Percentiles rank a stretch among this genome's conserved stretches.
Evolutionary conservation across 2,797 vertebrate species (phyloP).

Genomic region (Distichodus sexfasciatus): DNA sequence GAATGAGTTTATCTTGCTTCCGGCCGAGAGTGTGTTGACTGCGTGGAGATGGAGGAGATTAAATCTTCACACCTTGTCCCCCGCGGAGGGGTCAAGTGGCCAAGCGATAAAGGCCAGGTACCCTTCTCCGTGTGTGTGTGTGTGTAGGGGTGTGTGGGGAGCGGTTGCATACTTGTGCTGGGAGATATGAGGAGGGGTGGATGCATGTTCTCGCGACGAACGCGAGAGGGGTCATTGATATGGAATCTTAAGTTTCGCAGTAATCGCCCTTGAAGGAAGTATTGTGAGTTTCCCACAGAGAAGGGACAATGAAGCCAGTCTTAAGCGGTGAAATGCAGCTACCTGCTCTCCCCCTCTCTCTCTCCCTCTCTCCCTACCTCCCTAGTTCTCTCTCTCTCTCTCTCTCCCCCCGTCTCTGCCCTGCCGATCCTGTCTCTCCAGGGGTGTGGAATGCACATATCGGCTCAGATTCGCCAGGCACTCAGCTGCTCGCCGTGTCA

Average conservation of each 20-base stretch:
- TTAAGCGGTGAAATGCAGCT: constrained; percentile 72
- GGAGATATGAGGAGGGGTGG: constrained; percentile 40
- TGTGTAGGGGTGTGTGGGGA: not conserved
- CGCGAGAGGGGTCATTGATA: constrained; percentile 68
- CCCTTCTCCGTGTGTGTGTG: constrained; percentile 8
- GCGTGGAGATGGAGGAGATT: constrained; percentile 15
- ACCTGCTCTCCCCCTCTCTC: constrained; percentile 44
- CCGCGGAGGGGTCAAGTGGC: constrained; percentile 3
- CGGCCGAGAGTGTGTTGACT: constrained; percentile 1
- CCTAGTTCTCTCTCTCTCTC: constrained; percentile 43
- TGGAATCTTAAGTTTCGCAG: constrained; percentile 72
- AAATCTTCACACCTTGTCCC: constrained; percentile 39
- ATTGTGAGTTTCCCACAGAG: constrained; percentile 83
- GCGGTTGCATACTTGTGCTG: constrained; percentile 13
- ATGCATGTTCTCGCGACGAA: constrained; percentile 61
- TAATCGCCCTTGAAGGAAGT: constrained; percentile 80
- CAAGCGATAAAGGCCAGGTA: constrained; percentile 30
- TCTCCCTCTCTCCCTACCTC: constrained; percentile 42
- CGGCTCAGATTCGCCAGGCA: constrained; percentile 38
- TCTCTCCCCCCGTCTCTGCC: constrained; percentile 40
- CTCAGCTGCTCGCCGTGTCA: constrained; percentile 33
- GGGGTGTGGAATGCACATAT: constrained; percentile 46
- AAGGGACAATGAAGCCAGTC: constrained; percentile 77
- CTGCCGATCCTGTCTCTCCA: constrained; percentile 29
- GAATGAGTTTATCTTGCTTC: constrained; percentile 37